Base-by-base conservation (phyloP, 2,113 vertebrate genomes). In the Pangasianodon hypophthalmus region DNA sequence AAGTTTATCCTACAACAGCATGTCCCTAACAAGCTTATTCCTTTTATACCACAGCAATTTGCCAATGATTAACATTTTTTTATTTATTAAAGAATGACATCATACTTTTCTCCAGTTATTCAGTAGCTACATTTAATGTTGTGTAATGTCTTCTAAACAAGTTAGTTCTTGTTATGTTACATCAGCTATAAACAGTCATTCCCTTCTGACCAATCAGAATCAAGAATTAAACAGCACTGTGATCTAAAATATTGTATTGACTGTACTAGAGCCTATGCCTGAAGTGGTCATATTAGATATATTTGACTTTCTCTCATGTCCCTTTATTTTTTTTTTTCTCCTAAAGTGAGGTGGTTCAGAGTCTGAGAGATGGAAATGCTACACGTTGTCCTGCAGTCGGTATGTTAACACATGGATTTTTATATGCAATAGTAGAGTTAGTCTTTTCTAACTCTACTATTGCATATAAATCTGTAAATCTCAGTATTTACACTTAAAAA, bases 271-370 rank as follows among this genome's bases (percentile, higher is more conserved):
- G 48, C 6, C 16, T 81, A 1, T 37, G 29, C 9, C 29, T 52
- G 50, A 82, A 19, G 50, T 77, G 41, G 41, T 13, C 46, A 44
- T 77, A 19, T 13, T 84, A 26, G 32, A 41, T 14, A 24, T 80
- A 54, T 16, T n/a, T n/a, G 3, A 54, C 26, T 29, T 85, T 32
- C 7, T 58, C 0, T 62, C 1, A 41, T 64, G 58, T 75, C 10
- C 32, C 21, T 83, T 6, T 11, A 83, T 6, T 26, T 5, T 60
- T 26, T 91, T n/a, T 71, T 91, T 69, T 83, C 29, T 87, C 8
- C 21, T 58, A 48, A 64, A 97, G 96, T 73, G 67, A 93, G 37
- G 89, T 96, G 50, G 95, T 97, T 92, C 97, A 96, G 91, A 97
- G 93, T 89, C 87, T 97, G 88, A 94, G 91, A 89, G 29, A 87